Evolutionary conservation across 1,140 invertebrate genomes (phyloP), one percentile per base, ranked within the genome.

Genomic region (Spodoptera litura): DNA sequence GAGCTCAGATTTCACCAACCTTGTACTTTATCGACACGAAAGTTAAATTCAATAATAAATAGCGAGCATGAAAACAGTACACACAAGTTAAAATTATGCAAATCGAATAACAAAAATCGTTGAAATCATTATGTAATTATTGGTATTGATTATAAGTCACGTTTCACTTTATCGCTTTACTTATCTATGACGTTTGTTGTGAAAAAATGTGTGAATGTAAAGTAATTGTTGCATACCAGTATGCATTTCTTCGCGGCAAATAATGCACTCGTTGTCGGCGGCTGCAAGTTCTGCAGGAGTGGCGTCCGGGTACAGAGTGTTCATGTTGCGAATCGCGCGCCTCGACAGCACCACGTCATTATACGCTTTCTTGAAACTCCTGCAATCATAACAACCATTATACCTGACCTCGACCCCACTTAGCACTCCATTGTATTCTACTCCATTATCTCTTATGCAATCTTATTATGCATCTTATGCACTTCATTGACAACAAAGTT

Each of bases 241-340:
- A 55, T 95, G 93, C 98, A 99, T 99, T 92, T 99, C 97, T 94
- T 99, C 99, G 73, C 99, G 96, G 89, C 99, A 99, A 86, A 99
- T 99, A 84, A 99, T 99, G 94, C 99, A 99, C 59, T 99, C 99
- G 93, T 99, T 99, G 94, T 99, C 99, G 5, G 98, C 98, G 51
- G 97, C 96, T n/a, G 97, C 96, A 25, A 99, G 94, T 93, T 99
- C 99, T 90, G 99, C 99, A 4, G 96, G 94, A 2, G 99, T 99
- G 5, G 99, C 99, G 95, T 99, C 98, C 3, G 99, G 99, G 95
- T 99, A 99, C 83, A 99, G 94, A 5, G 98, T 99, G 90, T 99
- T 99, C 99, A 99, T 99, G 89, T 99, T 99, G 86, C 98, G 97
- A 78, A 99, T 99, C 2, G 99, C 99, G 89, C 99, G 96, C 76